A percentile compares a stretch with the other conserved stretches of the same genome.
Evolutionary conservation across 2,113 vertebrate genomes (phyloP).

Genomic region (Craseonycteris thonglongyai): DNA sequence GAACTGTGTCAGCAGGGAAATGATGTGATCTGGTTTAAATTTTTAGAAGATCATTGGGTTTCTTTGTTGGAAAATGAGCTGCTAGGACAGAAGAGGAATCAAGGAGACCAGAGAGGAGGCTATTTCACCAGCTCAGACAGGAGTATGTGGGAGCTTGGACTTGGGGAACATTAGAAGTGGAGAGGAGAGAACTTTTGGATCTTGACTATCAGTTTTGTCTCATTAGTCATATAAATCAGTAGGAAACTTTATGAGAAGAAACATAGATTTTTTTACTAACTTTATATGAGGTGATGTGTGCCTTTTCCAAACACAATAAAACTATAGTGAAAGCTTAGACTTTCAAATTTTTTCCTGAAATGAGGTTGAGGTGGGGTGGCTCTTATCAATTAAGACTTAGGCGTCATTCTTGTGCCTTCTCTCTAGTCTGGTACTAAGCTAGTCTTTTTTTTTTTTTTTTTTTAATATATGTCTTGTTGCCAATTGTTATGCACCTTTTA

Average conservation of each 20-base stretch:
- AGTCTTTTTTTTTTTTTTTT: not conserved
- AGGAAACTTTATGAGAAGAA: not conserved
- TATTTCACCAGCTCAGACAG: not conserved
- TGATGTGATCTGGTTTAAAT: not conserved
- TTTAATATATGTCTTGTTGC: not conserved
- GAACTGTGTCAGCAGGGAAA: not conserved
- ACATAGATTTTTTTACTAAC: not conserved
- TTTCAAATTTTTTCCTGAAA: not conserved
- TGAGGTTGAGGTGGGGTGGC: not conserved
- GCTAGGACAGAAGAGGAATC: not conserved
- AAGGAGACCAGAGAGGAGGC: not conserved
- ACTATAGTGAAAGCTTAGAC: not conserved
- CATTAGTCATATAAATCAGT: not conserved
- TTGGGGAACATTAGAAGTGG: not conserved
- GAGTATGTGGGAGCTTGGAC: not conserved
- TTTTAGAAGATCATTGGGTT: not conserved
- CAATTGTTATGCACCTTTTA: not conserved
- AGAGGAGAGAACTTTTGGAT: not conserved
- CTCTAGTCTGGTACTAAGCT: not conserved
- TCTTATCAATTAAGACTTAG: not conserved
- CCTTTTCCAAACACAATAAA: not conserved
- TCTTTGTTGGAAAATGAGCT: not conserved
- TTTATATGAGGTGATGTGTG: not conserved
- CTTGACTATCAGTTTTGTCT: not conserved
- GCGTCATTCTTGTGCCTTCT: not conserved